Conservation (phyloP, 2,797 vertebrate genomes). For the Enteromius treurensis region DNA sequence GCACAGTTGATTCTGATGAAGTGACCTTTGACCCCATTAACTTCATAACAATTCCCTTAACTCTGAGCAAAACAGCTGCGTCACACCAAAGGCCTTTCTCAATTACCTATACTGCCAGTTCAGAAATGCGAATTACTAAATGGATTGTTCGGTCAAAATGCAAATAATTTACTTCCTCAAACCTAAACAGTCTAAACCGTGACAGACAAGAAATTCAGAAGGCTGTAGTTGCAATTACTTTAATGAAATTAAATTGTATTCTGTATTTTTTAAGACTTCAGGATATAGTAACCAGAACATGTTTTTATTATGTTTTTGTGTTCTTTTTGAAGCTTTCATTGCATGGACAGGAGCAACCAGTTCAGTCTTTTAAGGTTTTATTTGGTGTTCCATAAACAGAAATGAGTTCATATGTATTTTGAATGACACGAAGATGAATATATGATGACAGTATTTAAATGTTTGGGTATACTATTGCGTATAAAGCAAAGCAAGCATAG, state of each 20-base stretch:
- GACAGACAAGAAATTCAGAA: background rate
- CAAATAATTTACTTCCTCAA: background rate
- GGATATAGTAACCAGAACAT: background rate
- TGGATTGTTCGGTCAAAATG: background rate
- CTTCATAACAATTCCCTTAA: slow-evolving; percentile 31
- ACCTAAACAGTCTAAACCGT: too few species aligned
- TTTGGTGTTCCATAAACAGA: background rate
- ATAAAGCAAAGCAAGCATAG: slow-evolving; percentile 63
- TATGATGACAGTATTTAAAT: background rate
- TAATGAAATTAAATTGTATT: background rate
- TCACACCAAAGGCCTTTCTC: background rate
- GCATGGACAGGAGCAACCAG: background rate
- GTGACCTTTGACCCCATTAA: slow-evolving; percentile 67
- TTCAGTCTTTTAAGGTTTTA: background rate
- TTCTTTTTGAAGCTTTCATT: background rate
- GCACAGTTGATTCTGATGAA: slow-evolving; percentile 46
- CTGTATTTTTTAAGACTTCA: background rate
- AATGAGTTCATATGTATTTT: background rate
- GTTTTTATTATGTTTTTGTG: background rate
- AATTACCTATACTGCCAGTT: background rate
- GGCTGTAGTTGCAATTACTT: too few species aligned
- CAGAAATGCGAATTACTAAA: slow-evolving; percentile 71
- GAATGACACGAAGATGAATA: too few species aligned
- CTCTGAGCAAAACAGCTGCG: background rate
- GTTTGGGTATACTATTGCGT: slow-evolving; percentile 38